Conservation (phyloP, 2,113 vertebrate genomes). For the Melanocharis versteri region DNA sequence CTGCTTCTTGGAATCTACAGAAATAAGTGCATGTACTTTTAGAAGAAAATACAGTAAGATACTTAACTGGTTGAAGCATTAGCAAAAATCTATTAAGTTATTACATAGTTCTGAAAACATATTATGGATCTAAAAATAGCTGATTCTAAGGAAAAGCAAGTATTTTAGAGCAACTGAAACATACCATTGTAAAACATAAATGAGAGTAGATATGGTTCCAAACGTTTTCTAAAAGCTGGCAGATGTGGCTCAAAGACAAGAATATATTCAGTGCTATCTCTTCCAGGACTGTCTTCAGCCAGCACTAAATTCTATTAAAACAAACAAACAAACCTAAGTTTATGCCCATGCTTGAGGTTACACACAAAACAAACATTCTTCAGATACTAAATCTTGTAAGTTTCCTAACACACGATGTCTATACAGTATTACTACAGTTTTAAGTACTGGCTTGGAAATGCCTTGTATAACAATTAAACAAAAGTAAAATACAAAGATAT, state of each 20-base stretch:
- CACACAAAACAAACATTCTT: background rate
- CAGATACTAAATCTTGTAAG: background rate
- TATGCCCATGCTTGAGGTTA: background rate
- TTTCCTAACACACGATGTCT: background rate
- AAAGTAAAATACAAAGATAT: background rate
- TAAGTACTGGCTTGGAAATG: background rate
- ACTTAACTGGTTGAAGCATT: background rate
- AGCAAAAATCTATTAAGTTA: background rate
- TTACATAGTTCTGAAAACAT: background rate
- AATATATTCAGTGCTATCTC: constrained; percentile 79
- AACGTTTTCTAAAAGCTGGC: constrained; percentile 1
- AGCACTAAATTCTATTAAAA: constrained; percentile 81
- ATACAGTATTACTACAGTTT: background rate
- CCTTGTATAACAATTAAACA: background rate
- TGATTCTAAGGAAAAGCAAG: background rate
- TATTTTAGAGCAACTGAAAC: constrained; percentile 10
- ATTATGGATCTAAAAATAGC: background rate
- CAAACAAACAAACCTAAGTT: background rate
- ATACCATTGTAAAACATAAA: constrained; percentile 93
- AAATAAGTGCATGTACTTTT: background rate
- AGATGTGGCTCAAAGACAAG: constrained; percentile 81
- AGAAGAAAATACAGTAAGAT: background rate
- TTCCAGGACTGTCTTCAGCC: constrained; percentile 88
- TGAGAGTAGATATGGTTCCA: constrained; percentile 79
- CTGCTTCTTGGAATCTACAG: constrained; percentile 83